Evolutionary conservation across 2,113 vertebrate species (phyloP), one percentile per base, ranked within the genome.

Genomic region (Eublepharis macularius): DNA sequence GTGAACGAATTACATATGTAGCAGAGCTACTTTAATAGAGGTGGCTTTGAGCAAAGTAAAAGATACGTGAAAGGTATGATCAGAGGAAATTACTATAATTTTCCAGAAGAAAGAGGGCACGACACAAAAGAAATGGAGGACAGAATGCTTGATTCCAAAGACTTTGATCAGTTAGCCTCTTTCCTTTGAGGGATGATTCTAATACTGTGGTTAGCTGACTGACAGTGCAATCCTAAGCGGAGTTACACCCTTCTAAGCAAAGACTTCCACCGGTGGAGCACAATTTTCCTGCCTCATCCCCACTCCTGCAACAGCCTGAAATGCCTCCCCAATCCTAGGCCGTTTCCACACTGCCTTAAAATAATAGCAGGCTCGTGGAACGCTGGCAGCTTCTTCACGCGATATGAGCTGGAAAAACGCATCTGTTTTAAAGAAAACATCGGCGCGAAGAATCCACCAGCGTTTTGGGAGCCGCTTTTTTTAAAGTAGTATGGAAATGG

Each of bases 1-100:
- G 81, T 21, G 77, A 89, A 73, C 82, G 82, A 85, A 72, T 79
- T 72, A 89, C 32, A 88, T 41, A 60, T 0, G 4, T 82, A 77
- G 60, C 73, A 87, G 83, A 89, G 72, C 86, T 84, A 66, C 81
- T 87, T 47, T 83, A 63, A 85, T 87, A 86, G 89, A 90, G 87
- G 83, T 16, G 74, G 81, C 69, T 60, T 88, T 90, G 54, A 92
- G 88, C 80, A 82, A 70, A 88, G 72, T 87, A 79, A 93, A 93
- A 91, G 75, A 65, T 51, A 79, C 7, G 89, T 77, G 87, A 93
- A 92, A 90, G 82, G 80, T 93, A 87, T 76, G 90, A 94, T 94
- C 91, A 92, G 32, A 92, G 81, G 85, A 92, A 92, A 94, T 45
- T 57, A 80, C 89, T 93, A 78, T 90, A 88, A 94, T 94, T 94